phyloP scores from a whole-genome alignment of 35 echinoderm and acorn worm species.

The Apostichopus parvimensis region DNA sequence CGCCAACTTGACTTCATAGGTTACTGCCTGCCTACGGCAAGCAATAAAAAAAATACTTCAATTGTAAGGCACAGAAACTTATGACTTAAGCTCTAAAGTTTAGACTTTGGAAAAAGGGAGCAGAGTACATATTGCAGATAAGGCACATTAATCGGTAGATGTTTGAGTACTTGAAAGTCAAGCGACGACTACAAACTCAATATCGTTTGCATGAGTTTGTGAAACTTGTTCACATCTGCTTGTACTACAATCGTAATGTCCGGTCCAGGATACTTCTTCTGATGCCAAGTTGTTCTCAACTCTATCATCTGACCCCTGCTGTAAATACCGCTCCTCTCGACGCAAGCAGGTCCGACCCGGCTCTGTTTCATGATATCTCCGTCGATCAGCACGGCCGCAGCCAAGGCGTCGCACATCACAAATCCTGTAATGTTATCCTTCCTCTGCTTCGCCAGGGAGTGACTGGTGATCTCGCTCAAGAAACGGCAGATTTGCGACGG shows the following conservation, averaged over 20 bases:
- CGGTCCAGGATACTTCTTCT: neutral
- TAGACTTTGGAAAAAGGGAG: too few species aligned
- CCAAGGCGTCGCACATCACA: constrained; percentile 52
- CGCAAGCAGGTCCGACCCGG: neutral
- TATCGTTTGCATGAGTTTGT: constrained; percentile 8
- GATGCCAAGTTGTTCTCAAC: neutral
- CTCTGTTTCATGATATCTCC: neutral
- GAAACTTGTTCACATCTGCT: neutral
- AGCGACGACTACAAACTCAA: neutral
- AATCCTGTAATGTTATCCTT: neutral
- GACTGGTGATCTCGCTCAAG: constrained; percentile 26
- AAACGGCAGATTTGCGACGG: neutral
- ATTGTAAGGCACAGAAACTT: too few species aligned
- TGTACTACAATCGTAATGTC: neutral
- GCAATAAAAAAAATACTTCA: too few species aligned
- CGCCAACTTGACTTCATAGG: too few species aligned
- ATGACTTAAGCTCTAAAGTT: too few species aligned
- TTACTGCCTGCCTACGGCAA: too few species aligned
- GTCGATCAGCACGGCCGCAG: constrained; percentile 3
- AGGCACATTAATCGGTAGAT: too few species aligned
- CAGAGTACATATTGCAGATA: too few species aligned
- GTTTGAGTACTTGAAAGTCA: too few species aligned
- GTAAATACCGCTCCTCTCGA: constrained; percentile 39
- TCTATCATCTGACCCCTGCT: constrained; percentile 46
- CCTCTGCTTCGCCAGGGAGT: neutral